Percentiles rank a stretch among this genome's conserved stretches.
Conservation (phyloP, 2,888 invertebrate species). For the Bruchidius siliquastri region DNA sequence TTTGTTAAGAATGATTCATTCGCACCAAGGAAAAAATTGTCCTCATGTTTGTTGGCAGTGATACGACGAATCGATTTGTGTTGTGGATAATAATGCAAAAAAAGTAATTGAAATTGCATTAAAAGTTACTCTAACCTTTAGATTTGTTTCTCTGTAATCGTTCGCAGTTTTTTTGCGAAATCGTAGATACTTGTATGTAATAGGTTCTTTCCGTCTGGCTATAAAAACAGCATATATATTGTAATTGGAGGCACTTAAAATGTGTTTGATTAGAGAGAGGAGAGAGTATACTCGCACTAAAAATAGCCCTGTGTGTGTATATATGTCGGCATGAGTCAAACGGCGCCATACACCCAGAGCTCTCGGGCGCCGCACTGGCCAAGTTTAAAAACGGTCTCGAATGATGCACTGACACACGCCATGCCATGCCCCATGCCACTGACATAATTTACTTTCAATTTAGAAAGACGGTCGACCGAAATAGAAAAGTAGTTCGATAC, state of each 20-base stretch:
- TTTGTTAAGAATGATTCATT: too few species aligned
- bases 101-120: too few species aligned
- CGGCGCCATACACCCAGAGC: too few species aligned
- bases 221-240: background rate
- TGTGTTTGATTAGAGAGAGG: background rate
- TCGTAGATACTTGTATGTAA: background rate
- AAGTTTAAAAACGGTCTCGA: background rate
- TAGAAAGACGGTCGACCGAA: background rate
- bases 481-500: background rate
- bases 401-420: background rate
- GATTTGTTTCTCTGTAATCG: too few species aligned
- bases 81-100: too few species aligned
- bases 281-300: background rate
- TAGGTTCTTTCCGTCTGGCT: background rate
- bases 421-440: background rate
- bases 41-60: too few species aligned
- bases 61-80: too few species aligned
- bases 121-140: too few species aligned
- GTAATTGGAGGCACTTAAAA: background rate
- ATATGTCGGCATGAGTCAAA: too few species aligned
- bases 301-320: background rate
- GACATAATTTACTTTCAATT: background rate
- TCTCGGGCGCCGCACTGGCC: background rate
- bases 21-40: too few species aligned
- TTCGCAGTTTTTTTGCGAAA: too few species aligned